Evolutionary conservation across 2,113 vertebrate genomes (phyloP), one percentile per base, ranked within the genome.

Genomic region (Oryzias celebensis): DNA sequence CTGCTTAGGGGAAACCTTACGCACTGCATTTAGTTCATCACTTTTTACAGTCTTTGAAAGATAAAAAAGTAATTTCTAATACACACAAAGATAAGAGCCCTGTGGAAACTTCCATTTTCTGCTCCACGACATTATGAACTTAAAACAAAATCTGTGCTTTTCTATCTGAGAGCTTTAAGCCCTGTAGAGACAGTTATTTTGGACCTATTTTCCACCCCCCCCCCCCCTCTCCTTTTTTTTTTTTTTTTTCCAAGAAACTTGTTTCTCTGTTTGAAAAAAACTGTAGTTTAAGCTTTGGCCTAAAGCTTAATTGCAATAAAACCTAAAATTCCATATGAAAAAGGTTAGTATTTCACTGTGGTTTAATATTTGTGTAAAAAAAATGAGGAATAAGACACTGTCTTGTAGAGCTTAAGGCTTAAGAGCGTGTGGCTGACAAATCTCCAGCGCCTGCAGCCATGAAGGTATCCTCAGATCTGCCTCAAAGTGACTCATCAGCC

Each of bases 401-500:
- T 80, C 66, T 59, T 56, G 56, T 52, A 75, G 68, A 60, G 62
- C 50, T 68, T 75, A 54, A 63, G 58, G 75, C 75, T 82, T 75
- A 59, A 73, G 81, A 78, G 53, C 28, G 62, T 26, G 52, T 66
- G 66, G 72, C 59, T 82, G 75, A 83, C 68, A 78, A 75, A 80
- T 73, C 75, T 77, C 65, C 60, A 69, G 77, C 67, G 78, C 82
- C 82, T 81, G 77, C 74, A 86, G 80, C 71, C 85, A 82, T 70
- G 71, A 58, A 46, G 14, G 56, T 64, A 62, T 75, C 79, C 80
- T 88, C 82, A 80, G 77, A 80, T 89, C 80, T 80, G 82, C 79
- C 81, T 85, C 77, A 84, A 83, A 86, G 83, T 85, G 82, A 88
- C 79, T 88, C 82, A 82, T 86, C 78, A 58, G 73, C 80, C 84